These are phyloP conservation scores for Helicoverpa armigera DNA, from an alignment of 1,140 invertebrate species.

Conservation along the genomic window DNA sequence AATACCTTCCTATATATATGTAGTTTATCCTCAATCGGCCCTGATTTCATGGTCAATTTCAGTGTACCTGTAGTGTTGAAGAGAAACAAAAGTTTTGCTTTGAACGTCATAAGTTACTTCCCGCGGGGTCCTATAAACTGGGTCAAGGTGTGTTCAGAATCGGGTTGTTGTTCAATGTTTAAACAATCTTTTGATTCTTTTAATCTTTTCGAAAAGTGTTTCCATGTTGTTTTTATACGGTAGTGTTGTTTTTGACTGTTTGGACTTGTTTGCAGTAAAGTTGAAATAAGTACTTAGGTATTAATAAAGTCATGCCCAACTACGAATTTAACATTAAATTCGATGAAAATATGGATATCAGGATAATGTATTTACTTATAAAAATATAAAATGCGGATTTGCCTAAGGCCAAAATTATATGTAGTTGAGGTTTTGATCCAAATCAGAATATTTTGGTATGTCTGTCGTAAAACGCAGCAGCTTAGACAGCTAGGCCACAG, in stretches of 20 bases:
- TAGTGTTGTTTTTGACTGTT: background rate
- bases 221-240: background rate
- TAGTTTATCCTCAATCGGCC: background rate
- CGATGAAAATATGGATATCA: too few species aligned
- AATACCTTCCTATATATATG: background rate
- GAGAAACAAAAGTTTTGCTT: background rate
- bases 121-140: constrained; percentile 21
- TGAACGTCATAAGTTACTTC: constrained; percentile 21
- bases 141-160: constrained; percentile 31
- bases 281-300: background rate
- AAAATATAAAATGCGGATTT: too few species aligned
- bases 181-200: constrained; percentile 15
- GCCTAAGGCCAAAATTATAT: too few species aligned
- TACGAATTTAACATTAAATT: too few species aligned
- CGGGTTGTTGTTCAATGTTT: constrained; percentile 32
- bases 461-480: too few species aligned
- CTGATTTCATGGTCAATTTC: constrained; percentile 11
- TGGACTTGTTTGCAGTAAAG: background rate
- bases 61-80: background rate
- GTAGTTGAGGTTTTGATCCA: too few species aligned
- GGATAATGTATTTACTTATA: too few species aligned
- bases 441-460: too few species aligned
- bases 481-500: too few species aligned
- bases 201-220: background rate
- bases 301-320: too few species aligned